These are phyloP conservation scores for Aphelenchoides bicaudatus DNA, from an alignment of 2,888 invertebrate genomes.

Conservation along the genomic window DNA sequence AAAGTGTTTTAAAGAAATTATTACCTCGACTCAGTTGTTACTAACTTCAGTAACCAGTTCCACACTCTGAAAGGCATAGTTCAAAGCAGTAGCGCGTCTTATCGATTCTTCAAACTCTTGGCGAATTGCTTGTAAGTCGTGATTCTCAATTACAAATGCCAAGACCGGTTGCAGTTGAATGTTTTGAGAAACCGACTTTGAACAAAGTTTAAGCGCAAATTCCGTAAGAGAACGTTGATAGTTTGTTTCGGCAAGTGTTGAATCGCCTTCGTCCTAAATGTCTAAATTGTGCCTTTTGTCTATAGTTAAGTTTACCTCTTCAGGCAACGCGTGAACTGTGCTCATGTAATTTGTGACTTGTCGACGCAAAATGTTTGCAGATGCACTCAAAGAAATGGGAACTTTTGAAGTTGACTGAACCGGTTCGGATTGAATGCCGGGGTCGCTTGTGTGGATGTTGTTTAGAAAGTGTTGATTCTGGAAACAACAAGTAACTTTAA, in stretches of 20 bases:
- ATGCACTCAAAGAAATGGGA: constrained; percentile 25
- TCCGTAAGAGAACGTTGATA: neutral
- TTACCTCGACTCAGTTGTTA: constrained; percentile 46
- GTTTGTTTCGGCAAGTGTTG: neutral
- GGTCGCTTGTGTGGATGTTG: constrained; percentile 26
- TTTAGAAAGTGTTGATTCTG: neutral
- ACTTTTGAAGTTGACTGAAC: neutral
- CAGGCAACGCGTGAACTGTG: constrained; percentile 8
- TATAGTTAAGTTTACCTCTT: no score
- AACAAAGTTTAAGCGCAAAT: neutral
- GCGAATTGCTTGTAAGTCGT: constrained; percentile 72
- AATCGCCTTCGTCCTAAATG: neutral
- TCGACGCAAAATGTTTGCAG: constrained; percentile 24
- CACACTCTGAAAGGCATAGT: constrained; percentile 70
- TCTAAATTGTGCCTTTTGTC: no score
- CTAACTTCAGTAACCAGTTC: constrained; percentile 80
- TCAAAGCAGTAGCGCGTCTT: constrained; percentile 64
- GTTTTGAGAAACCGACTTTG: constrained; percentile 20
- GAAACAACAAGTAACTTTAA: neutral
- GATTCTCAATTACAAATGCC: constrained; percentile 72
- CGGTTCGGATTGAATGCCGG: constrained; percentile 13
- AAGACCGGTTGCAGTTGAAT: constrained; percentile 77
- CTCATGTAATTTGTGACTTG: constrained; percentile 7
- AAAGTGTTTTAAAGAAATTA: neutral
- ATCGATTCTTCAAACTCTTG: constrained; percentile 84